A percentile compares a stretch with the other conserved stretches of the same genome.
These are phyloP conservation scores for Miltochrista miniata DNA, from an alignment of 2,888 invertebrate species.

Conservation along the genomic window DNA sequence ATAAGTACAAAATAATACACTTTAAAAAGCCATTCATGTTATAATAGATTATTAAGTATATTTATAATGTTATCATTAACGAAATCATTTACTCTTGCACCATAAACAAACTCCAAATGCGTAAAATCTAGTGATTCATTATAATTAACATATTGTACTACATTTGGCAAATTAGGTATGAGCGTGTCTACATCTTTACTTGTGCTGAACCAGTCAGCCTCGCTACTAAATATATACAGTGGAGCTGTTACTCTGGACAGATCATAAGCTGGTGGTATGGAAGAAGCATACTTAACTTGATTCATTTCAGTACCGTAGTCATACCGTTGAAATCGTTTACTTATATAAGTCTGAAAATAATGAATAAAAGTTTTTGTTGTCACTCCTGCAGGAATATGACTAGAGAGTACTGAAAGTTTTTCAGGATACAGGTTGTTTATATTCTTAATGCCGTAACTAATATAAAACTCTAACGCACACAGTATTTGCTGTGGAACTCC, in stretches of 20 bases:
- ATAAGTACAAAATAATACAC: too few relatives aligned
- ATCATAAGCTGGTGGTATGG: conserved; percentile 57
- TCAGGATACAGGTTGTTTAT: conserved; percentile 53
- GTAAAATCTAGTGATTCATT: conserved; percentile 62
- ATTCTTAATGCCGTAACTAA: conserved; percentile 58
- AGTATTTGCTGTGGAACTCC: conserved; percentile 48
- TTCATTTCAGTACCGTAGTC: conserved; percentile 57
- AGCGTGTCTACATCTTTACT: conserved; percentile 52
- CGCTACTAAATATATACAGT: conserved; percentile 59
- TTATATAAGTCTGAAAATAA: conserved; percentile 62
- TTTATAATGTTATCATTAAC: conserved; percentile 52
- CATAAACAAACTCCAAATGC: conserved; percentile 71
- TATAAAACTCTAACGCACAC: conserved; percentile 59
- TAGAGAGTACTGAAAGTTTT: conserved; percentile 59
- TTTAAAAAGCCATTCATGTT: not conserved
- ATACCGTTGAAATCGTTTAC: conserved; percentile 62
- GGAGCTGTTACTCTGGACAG: conserved; percentile 59
- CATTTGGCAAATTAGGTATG: conserved; percentile 48
- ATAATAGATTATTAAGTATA: conserved; percentile 1
- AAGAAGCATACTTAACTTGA: conserved; percentile 46
- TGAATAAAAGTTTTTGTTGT: conserved; percentile 65
- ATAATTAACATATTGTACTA: conserved; percentile 48
- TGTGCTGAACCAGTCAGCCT: conserved; percentile 66
- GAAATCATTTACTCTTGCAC: conserved; percentile 56
- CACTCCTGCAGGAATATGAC: conserved; percentile 67